Evolutionary conservation across 2,113 vertebrate species (phyloP).

Genomic region (Theropithecus gelada): DNA sequence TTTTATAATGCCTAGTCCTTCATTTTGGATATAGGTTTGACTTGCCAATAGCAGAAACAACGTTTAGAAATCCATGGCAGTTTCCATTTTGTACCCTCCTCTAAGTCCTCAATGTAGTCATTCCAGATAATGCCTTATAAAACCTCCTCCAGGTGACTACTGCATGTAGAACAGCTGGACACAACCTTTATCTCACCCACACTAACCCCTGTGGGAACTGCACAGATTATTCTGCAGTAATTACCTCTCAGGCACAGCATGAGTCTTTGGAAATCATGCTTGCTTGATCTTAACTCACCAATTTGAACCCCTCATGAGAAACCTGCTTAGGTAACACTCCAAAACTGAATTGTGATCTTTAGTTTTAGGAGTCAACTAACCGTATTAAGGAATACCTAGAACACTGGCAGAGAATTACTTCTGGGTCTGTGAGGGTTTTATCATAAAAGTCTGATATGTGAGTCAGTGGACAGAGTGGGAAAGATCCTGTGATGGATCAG

Average conservation of each 20-base stretch:
- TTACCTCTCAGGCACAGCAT: not conserved
- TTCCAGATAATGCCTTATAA: not conserved
- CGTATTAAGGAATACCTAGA: no score
- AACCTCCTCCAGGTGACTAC: not conserved
- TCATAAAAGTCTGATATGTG: no score
- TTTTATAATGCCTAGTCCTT: not conserved
- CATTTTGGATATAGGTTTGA: not conserved
- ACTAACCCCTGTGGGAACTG: no score
- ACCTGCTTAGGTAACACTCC: not conserved
- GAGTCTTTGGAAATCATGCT: not conserved
- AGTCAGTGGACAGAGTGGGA: no score
- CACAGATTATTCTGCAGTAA: not conserved
- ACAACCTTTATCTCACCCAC: no score
- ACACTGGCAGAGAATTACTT: no score
- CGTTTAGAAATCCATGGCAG: not conserved
- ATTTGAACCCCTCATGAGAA: not conserved
- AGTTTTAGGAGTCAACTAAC: no score
- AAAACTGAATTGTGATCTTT: not conserved
- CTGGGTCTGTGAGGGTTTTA: no score
- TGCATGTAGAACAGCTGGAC: not conserved
- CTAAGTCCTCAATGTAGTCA: not conserved
- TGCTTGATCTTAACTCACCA: not conserved
- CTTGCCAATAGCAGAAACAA: not conserved
- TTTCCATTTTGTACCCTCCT: not conserved
- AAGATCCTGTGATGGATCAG: no score